Percentiles rank a stretch among this genome's conserved stretches.
These are phyloP conservation scores for Myiotriccus ornatus DNA, from an alignment of 2,797 vertebrate species.

Conservation along the genomic window DNA sequence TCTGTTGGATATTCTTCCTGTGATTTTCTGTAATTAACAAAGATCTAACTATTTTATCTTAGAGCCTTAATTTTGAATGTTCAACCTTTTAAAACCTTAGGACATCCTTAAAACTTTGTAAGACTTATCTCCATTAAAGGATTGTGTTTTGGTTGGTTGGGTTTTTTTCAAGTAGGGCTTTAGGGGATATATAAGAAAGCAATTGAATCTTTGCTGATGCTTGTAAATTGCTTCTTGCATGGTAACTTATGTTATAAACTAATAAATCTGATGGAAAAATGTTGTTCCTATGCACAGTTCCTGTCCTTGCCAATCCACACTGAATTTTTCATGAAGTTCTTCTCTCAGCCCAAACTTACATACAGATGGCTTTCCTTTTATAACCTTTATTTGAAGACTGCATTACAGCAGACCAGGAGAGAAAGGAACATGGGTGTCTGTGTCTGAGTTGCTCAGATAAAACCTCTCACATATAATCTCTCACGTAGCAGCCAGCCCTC, in stretches of 20 bases:
- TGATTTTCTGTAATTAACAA: conserved; percentile 6
- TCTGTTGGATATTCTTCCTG: not conserved
- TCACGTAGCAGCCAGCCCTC: not conserved
- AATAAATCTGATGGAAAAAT: conserved; percentile 48
- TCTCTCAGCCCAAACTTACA: not conserved
- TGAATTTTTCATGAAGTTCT: not conserved
- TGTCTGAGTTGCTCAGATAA: not conserved
- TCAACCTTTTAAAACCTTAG: conserved; percentile 1
- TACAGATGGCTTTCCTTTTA: not conserved
- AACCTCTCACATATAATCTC: not conserved
- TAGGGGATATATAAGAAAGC: not conserved
- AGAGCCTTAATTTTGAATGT: conserved; percentile 28
- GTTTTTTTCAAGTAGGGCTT: not conserved
- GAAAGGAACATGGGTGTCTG: not conserved
- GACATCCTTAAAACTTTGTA: not conserved
- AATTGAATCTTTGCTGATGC: not conserved
- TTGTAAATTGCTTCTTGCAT: conserved; percentile 21
- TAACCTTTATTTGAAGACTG: not conserved
- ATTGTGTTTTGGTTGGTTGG: not conserved
- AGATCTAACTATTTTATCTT: not conserved
- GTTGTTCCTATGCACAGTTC: not conserved
- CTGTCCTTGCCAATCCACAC: not conserved
- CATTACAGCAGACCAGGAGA: not conserved
- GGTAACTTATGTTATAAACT: not conserved
- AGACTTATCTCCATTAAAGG: not conserved